phyloP scores from a whole-genome alignment of 2,797 vertebrate species.

The Lophura swinhoii region DNA sequence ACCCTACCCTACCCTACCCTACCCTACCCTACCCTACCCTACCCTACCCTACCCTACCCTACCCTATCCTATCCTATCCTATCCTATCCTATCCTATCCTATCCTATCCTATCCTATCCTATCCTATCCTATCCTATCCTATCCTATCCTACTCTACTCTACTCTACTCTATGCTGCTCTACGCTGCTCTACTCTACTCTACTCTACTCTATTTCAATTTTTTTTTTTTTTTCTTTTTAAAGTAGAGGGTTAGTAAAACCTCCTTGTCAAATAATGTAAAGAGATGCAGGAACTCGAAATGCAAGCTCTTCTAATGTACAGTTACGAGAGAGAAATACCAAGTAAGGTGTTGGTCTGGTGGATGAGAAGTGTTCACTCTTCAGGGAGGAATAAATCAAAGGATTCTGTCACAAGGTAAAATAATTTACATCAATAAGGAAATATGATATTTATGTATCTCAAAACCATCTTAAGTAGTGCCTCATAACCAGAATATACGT shows the following conservation, averaged over 20 bases:
- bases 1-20: too few species aligned
- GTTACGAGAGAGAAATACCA: neutral
- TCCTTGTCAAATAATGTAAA: neutral
- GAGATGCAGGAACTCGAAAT: neutral
- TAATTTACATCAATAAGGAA: neutral
- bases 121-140: too few species aligned
- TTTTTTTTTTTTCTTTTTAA: neutral
- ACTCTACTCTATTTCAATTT: neutral
- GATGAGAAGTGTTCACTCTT: neutral
- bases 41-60: too few species aligned
- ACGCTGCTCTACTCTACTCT: too few species aligned
- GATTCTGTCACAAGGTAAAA: neutral
- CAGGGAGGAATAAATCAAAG: neutral
- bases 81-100: neutral
- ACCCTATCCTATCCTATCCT: too few species aligned
- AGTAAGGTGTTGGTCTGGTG: neutral
- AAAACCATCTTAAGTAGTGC: neutral
- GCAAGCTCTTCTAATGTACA: neutral
- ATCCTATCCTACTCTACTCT: too few species aligned
- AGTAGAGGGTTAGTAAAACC: neutral
- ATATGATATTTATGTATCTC: neutral
- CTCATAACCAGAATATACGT: slow-evolving; percentile 19
- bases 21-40: neutral
- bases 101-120: too few species aligned
- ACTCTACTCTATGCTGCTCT: too few species aligned